Percentiles rank a stretch among this genome's conserved stretches.
phyloP scores from a whole-genome alignment of 2,797 vertebrate species.

The Karalla daura region DNA sequence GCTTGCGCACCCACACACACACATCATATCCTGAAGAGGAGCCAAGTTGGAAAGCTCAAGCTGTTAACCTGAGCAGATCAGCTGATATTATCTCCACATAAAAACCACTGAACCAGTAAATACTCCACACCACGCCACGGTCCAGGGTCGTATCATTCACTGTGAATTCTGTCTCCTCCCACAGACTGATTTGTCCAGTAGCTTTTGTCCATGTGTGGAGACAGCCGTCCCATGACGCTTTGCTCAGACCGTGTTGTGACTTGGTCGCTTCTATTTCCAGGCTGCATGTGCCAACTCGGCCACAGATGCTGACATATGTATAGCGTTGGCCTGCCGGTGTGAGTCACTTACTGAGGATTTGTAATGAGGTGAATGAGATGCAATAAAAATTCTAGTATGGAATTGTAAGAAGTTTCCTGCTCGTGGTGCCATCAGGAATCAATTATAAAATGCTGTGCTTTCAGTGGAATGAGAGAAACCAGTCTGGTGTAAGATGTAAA shows the following conservation, averaged over 20 bases:
- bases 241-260: conserved; percentile 52
- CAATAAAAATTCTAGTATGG: conserved; percentile 24
- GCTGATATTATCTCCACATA: conserved; percentile 29
- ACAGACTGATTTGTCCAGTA: background rate
- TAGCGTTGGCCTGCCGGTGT: conserved; percentile 27
- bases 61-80: conserved; percentile 43
- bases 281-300: conserved; percentile 57
- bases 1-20: conserved; percentile 10
- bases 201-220: conserved; percentile 32
- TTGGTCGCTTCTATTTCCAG: conserved; percentile 61
- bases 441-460: conserved; percentile 7
- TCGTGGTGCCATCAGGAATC: background rate
- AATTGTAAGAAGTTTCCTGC: background rate
- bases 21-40: conserved; percentile 16
- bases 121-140: background rate
- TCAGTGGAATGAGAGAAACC: conserved; percentile 37
- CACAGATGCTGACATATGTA: conserved; percentile 57
- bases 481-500: conserved; percentile 37
- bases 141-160: conserved; percentile 12
- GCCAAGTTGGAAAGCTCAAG: conserved; percentile 33
- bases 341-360: conserved; percentile 25
- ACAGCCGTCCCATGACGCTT: conserved; percentile 25
- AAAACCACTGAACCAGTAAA: conserved; percentile 23
- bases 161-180: background rate
- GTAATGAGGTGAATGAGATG: conserved; percentile 15